Conservation (phyloP, 2,888 invertebrate species). For the Pachymerium ferrugineum region DNA sequence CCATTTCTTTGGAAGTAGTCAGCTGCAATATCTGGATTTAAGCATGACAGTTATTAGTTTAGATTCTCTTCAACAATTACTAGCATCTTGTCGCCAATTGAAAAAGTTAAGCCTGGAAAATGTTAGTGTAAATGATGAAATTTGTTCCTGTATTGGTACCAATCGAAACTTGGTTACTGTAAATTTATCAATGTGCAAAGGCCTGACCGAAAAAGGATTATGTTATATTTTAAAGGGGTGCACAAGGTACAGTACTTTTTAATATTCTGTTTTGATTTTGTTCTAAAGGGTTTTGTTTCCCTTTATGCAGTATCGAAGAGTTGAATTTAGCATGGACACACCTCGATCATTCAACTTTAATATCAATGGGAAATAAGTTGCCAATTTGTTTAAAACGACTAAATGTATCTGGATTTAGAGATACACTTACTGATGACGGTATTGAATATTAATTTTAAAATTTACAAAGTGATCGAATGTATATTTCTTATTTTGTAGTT, state of each 20-base stretch:
- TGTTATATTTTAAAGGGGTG: constrained; percentile 54
- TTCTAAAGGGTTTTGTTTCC: constrained; percentile 46
- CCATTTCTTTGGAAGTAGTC: constrained; percentile 39
- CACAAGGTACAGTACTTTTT: constrained; percentile 51
- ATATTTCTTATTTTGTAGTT: constrained; percentile 59
- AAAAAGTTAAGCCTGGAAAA: constrained; percentile 81
- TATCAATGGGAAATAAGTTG: constrained; percentile 55
- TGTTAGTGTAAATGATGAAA: constrained; percentile 58
- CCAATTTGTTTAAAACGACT: constrained; percentile 64
- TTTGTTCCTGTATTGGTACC: constrained; percentile 62
- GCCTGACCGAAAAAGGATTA: constrained; percentile 61
- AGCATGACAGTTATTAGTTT: constrained; percentile 67
- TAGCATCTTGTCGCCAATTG: constrained; percentile 63
- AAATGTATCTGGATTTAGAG: constrained; percentile 76
- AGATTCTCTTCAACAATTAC: constrained; percentile 46
- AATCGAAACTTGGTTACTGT: constrained; percentile 67
- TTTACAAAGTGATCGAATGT: constrained; percentile 32
- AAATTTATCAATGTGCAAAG: constrained; percentile 76
- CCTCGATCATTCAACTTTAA: not conserved
- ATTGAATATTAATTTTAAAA: constrained; percentile 46
- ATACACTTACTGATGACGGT: constrained; percentile 68
- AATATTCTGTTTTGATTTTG: constrained; percentile 35
- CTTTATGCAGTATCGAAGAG: constrained; percentile 52
- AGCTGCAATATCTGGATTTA: constrained; percentile 75
- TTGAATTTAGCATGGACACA: constrained; percentile 75